Evolutionary conservation across 2,888 invertebrate genomes (phyloP).

Genomic region (Gortyna flavago): DNA sequence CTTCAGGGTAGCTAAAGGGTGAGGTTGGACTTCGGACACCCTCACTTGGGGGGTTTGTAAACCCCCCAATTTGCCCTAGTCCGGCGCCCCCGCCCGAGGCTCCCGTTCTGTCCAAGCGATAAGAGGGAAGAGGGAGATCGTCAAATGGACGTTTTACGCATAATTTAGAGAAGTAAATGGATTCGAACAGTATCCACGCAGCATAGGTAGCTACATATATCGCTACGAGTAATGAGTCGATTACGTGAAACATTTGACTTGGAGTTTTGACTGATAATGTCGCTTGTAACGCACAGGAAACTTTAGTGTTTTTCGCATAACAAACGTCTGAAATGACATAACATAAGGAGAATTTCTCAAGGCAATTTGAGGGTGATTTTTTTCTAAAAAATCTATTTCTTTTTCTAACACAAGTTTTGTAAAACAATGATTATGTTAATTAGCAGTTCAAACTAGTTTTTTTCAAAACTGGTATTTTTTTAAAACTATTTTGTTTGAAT

Average conservation of each 20-base stretch:
- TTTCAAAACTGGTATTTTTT: conserved; percentile 2
- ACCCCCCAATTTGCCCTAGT: conserved; percentile 89
- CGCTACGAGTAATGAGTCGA: conserved; percentile 74
- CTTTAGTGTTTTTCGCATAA: background rate
- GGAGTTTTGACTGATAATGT: conserved; percentile 17
- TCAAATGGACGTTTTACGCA: conserved; percentile 91
- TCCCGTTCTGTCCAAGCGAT: conserved; percentile 90
- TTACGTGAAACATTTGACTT: conserved; percentile 46
- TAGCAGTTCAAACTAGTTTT: background rate
- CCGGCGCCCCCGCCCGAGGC: conserved; percentile 89
- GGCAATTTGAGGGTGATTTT: background rate
- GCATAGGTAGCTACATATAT: conserved; percentile 83
- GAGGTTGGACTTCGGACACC: conserved; percentile 89
- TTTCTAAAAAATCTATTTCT: background rate
- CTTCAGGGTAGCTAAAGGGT: conserved; percentile 90
- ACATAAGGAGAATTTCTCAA: background rate
- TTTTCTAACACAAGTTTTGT: background rate
- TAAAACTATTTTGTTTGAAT: conserved; percentile 28
- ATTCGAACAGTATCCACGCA: conserved; percentile 89
- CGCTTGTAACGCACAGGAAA: background rate
- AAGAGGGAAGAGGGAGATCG: conserved; percentile 90
- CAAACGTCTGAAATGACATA: background rate
- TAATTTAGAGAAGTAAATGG: conserved; percentile 91
- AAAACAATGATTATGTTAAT: background rate
- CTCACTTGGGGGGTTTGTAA: conserved; percentile 84